These are phyloP conservation scores for Lacanobia oleracea DNA, from an alignment of 2,888 invertebrate genomes.

Conservation along the genomic window DNA sequence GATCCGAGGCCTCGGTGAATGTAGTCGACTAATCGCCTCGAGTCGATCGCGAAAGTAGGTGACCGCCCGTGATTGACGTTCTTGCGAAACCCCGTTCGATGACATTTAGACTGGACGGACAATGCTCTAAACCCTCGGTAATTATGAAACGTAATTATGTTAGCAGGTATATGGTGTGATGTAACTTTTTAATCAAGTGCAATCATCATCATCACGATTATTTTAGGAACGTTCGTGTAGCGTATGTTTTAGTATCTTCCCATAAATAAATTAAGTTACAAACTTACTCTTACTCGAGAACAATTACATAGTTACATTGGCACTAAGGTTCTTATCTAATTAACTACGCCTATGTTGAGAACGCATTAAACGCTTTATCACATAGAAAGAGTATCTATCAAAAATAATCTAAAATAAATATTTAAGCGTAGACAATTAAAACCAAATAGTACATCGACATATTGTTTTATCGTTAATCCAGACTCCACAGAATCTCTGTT, in stretches of 20 bases:
- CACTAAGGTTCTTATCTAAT: too few species aligned
- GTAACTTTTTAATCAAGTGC: conserved; percentile 43
- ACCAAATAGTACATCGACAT: conserved; percentile 60
- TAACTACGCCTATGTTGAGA: background rate
- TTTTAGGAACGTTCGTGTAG: background rate
- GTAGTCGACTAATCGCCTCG: conserved; percentile 88
- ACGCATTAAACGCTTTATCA: background rate
- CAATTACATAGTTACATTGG: background rate
- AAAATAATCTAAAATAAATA: conserved; percentile 15
- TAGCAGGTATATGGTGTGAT: conserved; percentile 51
- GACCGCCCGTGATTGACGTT: conserved; percentile 90
- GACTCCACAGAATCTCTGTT: conserved; percentile 88
- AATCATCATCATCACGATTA: conserved; percentile 32
- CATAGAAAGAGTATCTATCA: too few species aligned
- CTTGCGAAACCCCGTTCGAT: conserved; percentile 90
- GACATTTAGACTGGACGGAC: conserved; percentile 89
- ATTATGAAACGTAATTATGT: conserved; percentile 84
- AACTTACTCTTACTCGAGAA: background rate
- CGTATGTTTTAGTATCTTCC: background rate
- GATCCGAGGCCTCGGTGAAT: conserved; percentile 89
- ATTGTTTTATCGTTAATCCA: conserved; percentile 78
- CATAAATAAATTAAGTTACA: conserved; percentile 6
- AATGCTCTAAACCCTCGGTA: conserved; percentile 83
- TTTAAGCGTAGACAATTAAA: conserved; percentile 37
- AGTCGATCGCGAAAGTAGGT: conserved; percentile 90